Conservation (phyloP, 35 echinoderm and acorn worm species). For the Ptychodera flava region DNA sequence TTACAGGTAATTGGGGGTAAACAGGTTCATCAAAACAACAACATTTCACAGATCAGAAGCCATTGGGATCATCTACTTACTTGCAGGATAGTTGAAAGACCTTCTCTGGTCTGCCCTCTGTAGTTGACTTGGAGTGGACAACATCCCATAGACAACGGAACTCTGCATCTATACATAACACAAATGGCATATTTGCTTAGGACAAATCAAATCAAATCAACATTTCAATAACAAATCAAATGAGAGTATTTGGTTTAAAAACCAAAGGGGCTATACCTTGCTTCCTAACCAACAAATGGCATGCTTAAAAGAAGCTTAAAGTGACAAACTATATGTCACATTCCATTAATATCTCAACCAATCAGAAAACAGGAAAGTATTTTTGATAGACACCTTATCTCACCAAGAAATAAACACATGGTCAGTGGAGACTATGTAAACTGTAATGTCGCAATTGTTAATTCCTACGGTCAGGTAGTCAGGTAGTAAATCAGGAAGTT, state of each 20-base stretch:
- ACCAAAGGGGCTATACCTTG: neutral
- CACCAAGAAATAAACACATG: too few relatives aligned
- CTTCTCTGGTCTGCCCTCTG: slow-evolving; percentile 79
- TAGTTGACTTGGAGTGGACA: slow-evolving; percentile 53
- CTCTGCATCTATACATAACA: slow-evolving; percentile 69
- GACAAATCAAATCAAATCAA: slow-evolving; percentile 6
- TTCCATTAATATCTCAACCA: slow-evolving; percentile 8
- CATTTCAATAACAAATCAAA: neutral
- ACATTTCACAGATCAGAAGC: too few relatives aligned
- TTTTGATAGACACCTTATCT: too few relatives aligned
- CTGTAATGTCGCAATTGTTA: too few relatives aligned
- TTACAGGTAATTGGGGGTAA: too few relatives aligned
- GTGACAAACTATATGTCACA: neutral
- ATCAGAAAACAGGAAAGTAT: too few relatives aligned
- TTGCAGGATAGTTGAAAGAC: slow-evolving; percentile 89
- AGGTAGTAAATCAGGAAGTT: too few relatives aligned
- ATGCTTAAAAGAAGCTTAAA: neutral
- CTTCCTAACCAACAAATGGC: neutral
- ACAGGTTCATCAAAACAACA: too few relatives aligned
- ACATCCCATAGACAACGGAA: slow-evolving; percentile 84
- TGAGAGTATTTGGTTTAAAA: neutral
- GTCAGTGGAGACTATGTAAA: too few relatives aligned
- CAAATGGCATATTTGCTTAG: too few relatives aligned
- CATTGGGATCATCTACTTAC: too few relatives aligned
- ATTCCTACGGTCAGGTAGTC: too few relatives aligned